Base-by-base conservation (phyloP, 2,888 invertebrate genomes). In the Julus scanicus region DNA sequence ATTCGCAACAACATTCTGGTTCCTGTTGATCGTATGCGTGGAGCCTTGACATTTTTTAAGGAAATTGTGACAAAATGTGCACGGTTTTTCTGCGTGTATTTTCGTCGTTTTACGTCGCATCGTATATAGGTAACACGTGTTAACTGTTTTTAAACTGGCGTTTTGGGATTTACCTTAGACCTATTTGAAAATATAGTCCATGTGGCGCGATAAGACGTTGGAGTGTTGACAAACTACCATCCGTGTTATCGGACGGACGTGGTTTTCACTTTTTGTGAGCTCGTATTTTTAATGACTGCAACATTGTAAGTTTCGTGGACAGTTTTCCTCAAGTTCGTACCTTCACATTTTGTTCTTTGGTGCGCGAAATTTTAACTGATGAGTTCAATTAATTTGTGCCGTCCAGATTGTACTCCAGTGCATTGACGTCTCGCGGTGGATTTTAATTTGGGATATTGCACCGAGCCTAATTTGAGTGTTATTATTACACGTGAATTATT, bases 391-490 rank as follows among this genome's bases (percentile, higher is more conserved):
- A 44, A 44, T 5, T 44, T 6, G 6, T 44, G 4, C 4, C 44
- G 44, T 53, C 15, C 53, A 53, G 53, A 15, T 53, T 53, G 11
- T 53, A 15, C 15, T 53, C 15, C 53, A 53, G 53, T 53, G 53
- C 53, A 15, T 53, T 53, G 53, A 53, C 53, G 53, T 53, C 15
- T 9, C 53, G 53, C 3, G 4, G 44, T 8, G 53, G 53, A 53
- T 53, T 53, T 53, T 53, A 53, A 53, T 53, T 53, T 53, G 53
- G 53, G 53, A 53, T 53, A 53, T 53, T 53, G 53, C 53, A 53
- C 53, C 53, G 53, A 53, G 15, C 6, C 53, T 53, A 53, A 53
- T 53, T 53, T 53, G 53, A 53, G 53, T 53, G 53, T 53, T 53
- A 53, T 53, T 53, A 53, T 48, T 48, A 9, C 53, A 15, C 53